These are phyloP conservation scores for Trichogramma evanescens DNA, from an alignment of 2,888 invertebrate species.

Conservation along the genomic window DNA sequence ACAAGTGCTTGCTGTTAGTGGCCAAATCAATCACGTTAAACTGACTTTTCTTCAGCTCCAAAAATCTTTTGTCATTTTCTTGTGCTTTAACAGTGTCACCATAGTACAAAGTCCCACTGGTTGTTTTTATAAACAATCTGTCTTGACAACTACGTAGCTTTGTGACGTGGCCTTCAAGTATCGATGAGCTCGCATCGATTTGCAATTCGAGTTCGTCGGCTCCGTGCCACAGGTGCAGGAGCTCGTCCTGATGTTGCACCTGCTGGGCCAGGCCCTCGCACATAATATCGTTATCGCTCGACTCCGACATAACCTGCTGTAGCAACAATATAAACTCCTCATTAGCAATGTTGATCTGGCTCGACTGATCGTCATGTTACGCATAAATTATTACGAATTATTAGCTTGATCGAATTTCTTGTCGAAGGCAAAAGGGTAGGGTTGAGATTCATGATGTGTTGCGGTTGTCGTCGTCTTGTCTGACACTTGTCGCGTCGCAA, in stretches of 20 bases:
- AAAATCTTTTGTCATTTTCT: constrained; percentile 32
- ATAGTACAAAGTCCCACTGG: constrained; percentile 45
- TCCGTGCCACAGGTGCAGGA: constrained; percentile 41
- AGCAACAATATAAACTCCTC: no score
- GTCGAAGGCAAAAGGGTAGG: no score
- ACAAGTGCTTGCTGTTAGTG: constrained; percentile 55
- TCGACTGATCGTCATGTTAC: no score
- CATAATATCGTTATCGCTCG: constrained; percentile 14
- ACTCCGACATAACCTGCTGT: constrained; percentile 13
- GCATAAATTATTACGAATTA: no score
- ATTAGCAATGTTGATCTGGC: no score
- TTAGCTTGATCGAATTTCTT: no score
- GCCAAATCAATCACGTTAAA: constrained; percentile 60
- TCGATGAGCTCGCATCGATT: constrained; percentile 21
- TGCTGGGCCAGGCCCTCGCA: constrained; percentile 2
- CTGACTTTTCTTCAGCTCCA: constrained; percentile 50
- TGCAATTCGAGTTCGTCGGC: constrained; percentile 37
- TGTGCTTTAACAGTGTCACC: constrained; percentile 41
- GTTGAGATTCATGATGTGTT: no score
- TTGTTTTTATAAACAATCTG: constrained; percentile 48
- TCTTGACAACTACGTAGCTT: constrained; percentile 49
- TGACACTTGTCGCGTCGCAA: no score
- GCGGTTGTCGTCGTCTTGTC: no score
- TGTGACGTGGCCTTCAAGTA: constrained; percentile 37
- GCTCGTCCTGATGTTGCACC: constrained; percentile 30